phyloP scores from a whole-genome alignment of 2,113 vertebrate genomes.

The Anthoscopus minutus region DNA sequence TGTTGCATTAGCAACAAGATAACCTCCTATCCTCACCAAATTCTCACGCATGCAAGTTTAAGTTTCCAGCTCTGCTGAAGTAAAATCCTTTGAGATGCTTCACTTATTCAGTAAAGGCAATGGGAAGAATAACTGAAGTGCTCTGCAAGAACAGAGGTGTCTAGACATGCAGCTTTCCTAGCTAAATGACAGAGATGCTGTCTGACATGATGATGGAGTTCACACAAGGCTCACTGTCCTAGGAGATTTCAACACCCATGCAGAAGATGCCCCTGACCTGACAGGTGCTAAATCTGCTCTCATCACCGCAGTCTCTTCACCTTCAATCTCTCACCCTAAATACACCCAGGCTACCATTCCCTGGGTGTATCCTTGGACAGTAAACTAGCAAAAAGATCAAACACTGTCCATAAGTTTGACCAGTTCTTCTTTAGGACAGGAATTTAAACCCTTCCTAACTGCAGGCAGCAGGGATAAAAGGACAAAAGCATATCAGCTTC shows the following conservation, averaged over 20 bases:
- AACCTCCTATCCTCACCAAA: not conserved
- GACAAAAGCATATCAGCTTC: not conserved
- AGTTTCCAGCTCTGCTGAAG: not conserved
- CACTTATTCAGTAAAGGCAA: not conserved
- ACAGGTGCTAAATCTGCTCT: conserved; percentile 28
- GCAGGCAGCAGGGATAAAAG: not conserved
- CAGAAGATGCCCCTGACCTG: not conserved
- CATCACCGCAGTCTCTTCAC: not conserved
- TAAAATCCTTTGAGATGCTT: not conserved
- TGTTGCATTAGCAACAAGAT: not conserved
- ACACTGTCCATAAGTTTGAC: not conserved
- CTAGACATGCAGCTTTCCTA: not conserved
- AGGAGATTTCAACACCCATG: not conserved
- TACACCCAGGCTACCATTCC: not conserved
- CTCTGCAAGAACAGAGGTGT: not conserved
- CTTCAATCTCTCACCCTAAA: not conserved
- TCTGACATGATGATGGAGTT: not conserved
- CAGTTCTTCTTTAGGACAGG: not conserved
- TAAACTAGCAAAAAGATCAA: not conserved
- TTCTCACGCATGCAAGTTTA: not conserved
- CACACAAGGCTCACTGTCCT: not conserved
- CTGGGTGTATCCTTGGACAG: not conserved
- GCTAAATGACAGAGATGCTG: not conserved
- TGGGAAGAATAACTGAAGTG: not conserved
- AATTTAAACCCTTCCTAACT: not conserved